Conservation (phyloP, 1,140 invertebrate species). For the Scaptomyza hsui region DNA sequence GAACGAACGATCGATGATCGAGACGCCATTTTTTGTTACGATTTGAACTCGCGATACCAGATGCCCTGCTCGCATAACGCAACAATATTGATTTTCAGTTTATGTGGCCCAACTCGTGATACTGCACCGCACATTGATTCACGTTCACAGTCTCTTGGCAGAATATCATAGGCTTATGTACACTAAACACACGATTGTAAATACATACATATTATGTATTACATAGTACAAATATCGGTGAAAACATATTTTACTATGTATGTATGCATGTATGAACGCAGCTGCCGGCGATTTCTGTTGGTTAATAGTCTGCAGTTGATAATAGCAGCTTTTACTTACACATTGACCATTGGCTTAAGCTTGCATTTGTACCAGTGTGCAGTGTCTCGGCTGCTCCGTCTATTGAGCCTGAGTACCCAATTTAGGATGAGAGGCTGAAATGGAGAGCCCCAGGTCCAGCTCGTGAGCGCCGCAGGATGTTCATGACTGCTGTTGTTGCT, state of each 20-base stretch:
- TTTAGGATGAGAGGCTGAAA: slow-evolving; percentile 80
- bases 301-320: slow-evolving; percentile 30
- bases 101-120: slow-evolving; percentile 64
- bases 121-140: slow-evolving; percentile 57
- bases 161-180: neutral
- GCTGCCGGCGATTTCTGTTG: neutral
- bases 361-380: slow-evolving; percentile 36
- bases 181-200: neutral
- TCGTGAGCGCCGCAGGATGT: slow-evolving; percentile 79
- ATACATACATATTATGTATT: neutral
- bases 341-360: slow-evolving; percentile 41
- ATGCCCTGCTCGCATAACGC: slow-evolving; percentile 67
- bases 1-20: slow-evolving; percentile 76
- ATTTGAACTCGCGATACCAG: slow-evolving; percentile 71
- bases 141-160: slow-evolving; percentile 25
- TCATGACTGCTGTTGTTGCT: slow-evolving; percentile 75
- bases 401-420: slow-evolving; percentile 69
- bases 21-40: slow-evolving; percentile 70
- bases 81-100: slow-evolving; percentile 76
- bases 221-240: too few species aligned
- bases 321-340: slow-evolving; percentile 62
- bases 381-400: slow-evolving; percentile 16
- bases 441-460: slow-evolving; percentile 69
- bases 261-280: neutral
- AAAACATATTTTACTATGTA: neutral